A percentile compares a stretch with the other conserved stretches of the same genome.
phyloP scores from a whole-genome alignment of 2,797 vertebrate genomes.

The Lepilemur ruficaudatus region DNA sequence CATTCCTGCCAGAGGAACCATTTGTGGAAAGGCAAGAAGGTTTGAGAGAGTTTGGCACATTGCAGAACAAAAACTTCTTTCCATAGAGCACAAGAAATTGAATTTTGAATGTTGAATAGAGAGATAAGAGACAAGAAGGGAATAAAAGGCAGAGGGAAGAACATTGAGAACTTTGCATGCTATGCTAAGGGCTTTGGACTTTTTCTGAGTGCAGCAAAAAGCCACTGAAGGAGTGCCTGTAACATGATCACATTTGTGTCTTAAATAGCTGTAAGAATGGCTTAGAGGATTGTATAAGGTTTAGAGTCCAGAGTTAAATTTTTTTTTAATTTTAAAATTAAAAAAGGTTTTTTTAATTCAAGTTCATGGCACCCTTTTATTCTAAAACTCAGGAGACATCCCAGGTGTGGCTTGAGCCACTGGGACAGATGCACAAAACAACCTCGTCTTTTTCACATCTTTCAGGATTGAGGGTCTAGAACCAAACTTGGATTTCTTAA shows the following conservation, averaged over 20 bases:
- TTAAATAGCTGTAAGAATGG: background rate
- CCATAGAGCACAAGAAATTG: background rate
- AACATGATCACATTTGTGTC: background rate
- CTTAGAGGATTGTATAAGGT: background rate
- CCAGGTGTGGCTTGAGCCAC: background rate
- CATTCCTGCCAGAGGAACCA: background rate
- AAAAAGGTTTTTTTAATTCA: no score
- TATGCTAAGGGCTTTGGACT: background rate
- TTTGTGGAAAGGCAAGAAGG: background rate
- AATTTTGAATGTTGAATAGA: background rate
- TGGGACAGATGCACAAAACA: background rate
- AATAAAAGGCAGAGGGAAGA: background rate
- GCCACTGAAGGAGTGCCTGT: background rate
- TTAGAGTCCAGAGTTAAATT: background rate
- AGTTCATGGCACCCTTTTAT: background rate
- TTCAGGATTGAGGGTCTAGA: background rate
- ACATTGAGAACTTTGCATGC: background rate
- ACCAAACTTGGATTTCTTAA: background rate
- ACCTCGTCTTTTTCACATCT: background rate
- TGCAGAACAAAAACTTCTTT: background rate
- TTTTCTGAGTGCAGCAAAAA: background rate
- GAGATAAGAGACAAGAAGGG: background rate
- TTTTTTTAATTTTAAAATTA: no score
- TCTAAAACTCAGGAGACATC: background rate
- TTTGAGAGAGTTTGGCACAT: background rate